Evolutionary conservation across 2,888 invertebrate species (phyloP), one percentile per base, ranked within the genome.

Genomic region (Polydrusus cervinus): DNA sequence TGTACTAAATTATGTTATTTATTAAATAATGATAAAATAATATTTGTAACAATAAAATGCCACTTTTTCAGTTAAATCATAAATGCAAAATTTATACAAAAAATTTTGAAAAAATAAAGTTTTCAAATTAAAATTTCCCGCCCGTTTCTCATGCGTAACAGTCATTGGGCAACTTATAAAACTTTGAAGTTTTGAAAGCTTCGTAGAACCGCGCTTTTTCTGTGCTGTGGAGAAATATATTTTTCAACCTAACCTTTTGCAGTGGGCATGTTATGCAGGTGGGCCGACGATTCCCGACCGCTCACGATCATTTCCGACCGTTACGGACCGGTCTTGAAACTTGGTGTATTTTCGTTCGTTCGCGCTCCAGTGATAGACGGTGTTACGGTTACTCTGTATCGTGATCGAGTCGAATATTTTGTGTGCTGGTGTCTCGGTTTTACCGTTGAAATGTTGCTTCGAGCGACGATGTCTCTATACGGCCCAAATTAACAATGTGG

Each of bases 241-340:
- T 75, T 75, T 78, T 68, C 65, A 80, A 85, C 85, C 84, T 86
- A 86, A 86, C 87, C 85, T 86, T 86, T 86, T 83, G 80, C 80
- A 80, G 82, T 80, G 80, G 82, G 84, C 84, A 83, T 87, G 87
- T 88, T 87, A 88, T 89, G 89, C 89, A 89, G 89, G 89, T 89
- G 89, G 89, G 87, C 87, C 61, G 75, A 78, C 74, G 11, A 11
- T 16, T 8, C 1, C 61, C 89, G 89, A 87, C 79, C 80, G 77
- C 18, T 1, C 51, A 81, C 89, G 89, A 88, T 74, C 80, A 53
- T 71, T 47, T 65, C 82, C 87, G 86, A 86, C 70, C 68, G 68
- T 64, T 78, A 75, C 81, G 82, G 86, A 87, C 87, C 86, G 87
- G 87, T 86, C 86, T 85, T 83, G 82, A 81, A 82, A 80, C 82